A percentile compares a stretch with the other conserved stretches of the same genome.
These are phyloP conservation scores for Alethe diademata DNA, from an alignment of 2,113 vertebrate genomes.

Conservation along the genomic window DNA sequence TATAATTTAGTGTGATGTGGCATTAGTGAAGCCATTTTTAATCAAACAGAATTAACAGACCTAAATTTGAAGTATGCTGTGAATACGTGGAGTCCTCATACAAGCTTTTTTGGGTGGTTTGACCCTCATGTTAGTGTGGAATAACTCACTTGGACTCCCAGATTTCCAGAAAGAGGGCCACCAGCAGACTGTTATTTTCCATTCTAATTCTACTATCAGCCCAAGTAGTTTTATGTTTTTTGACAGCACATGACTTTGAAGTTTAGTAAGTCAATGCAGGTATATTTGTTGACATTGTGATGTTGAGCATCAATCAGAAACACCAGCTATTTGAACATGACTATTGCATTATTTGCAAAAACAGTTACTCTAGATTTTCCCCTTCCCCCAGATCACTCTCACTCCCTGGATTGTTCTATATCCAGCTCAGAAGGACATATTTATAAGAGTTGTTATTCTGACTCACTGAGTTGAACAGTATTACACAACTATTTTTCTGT, in stretches of 20 bases:
- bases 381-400: neutral
- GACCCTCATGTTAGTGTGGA: neutral
- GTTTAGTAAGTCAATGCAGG: neutral
- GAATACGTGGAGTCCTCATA: neutral
- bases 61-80: neutral
- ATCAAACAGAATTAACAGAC: neutral
- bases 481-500: conserved; percentile 75
- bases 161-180: neutral
- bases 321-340: neutral
- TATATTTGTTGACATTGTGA: neutral
- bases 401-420: neutral
- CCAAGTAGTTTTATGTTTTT: conserved; percentile 14
- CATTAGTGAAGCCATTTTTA: neutral
- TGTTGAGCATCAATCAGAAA: neutral
- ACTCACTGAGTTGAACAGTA: conserved; percentile 57
- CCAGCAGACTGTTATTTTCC: conserved; percentile 12
- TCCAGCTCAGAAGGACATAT: conserved; percentile 56
- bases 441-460: conserved; percentile 64
- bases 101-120: neutral
- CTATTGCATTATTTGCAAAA: neutral
- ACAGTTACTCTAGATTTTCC: neutral
- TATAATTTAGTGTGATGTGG: neutral
- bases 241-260: conserved; percentile 14
- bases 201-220: neutral
- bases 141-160: neutral